Percentiles rank a stretch among this genome's conserved stretches.
Conservation (phyloP, 2,113 vertebrate species). For the Arizona elegans region DNA sequence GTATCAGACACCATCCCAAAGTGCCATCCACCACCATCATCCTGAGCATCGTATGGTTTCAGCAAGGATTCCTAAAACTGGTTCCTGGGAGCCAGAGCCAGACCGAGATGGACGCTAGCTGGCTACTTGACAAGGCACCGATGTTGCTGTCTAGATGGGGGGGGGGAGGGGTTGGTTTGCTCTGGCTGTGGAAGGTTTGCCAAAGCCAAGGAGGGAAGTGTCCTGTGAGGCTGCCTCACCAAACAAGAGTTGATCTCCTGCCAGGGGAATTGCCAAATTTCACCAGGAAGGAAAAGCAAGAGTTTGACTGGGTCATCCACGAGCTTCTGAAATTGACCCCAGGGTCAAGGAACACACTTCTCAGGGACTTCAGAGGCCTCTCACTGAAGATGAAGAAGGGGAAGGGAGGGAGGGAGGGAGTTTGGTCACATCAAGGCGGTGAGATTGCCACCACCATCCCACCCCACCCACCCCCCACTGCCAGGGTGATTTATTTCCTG, state of each 20-base stretch:
- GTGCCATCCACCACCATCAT: neutral
- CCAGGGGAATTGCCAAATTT: neutral
- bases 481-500: rapidly evolving
- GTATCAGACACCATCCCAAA: neutral
- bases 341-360: rapidly evolving
- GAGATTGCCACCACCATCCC: rapidly evolving
- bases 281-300: neutral
- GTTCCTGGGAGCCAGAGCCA: neutral
- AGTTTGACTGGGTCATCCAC: neutral
- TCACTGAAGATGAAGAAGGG: rapidly evolving
- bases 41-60: neutral
- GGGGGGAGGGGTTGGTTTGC: neutral
- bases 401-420: neutral
- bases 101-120: neutral
- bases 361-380: rapidly evolving
- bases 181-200: rapidly evolving
- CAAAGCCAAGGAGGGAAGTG: neutral
- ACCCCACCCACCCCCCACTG: no score
- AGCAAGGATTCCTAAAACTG: neutral
- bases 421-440: rapidly evolving
- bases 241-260: neutral
- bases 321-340: rapidly evolving
- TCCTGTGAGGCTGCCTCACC: neutral
- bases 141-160: neutral
- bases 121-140: neutral